Evolutionary conservation across 2,113 vertebrate genomes (phyloP).

Genomic region (Lanius ludovicianus): DNA sequence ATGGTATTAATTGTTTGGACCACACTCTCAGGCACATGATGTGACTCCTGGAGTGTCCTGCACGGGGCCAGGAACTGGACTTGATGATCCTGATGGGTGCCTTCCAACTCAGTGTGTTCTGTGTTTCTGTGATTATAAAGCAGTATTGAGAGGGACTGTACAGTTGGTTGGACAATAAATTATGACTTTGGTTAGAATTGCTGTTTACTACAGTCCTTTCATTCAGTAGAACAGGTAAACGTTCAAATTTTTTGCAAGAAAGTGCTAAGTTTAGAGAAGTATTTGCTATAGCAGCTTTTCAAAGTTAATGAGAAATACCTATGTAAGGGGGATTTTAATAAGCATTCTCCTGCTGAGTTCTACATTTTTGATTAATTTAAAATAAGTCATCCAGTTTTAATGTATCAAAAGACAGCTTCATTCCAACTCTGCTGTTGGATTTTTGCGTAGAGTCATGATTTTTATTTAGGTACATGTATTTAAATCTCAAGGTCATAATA

Average conservation of each 20-base stretch:
- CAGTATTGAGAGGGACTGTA: background rate
- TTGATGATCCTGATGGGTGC: background rate
- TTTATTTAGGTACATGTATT: background rate
- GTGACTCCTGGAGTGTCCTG: background rate
- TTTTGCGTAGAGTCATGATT: background rate
- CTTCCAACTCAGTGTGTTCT: background rate
- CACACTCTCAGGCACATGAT: background rate
- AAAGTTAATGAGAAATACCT: conserved; percentile 40
- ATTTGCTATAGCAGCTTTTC: conserved; percentile 45
- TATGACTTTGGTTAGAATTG: background rate
- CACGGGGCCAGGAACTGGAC: background rate
- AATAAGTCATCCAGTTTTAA: background rate
- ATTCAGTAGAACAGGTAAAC: background rate
- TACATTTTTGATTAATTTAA: conserved; percentile 37
- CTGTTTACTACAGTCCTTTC: background rate
- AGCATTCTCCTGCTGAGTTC: conserved; percentile 48
- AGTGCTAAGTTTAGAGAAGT: background rate
- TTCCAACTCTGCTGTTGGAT: background rate
- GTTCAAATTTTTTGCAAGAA: background rate
- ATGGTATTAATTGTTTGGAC: background rate
- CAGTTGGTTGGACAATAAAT: background rate
- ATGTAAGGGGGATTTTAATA: conserved; percentile 43
- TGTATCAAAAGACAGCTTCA: conserved; percentile 2
- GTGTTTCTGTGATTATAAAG: background rate
- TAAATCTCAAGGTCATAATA: background rate